A percentile compares a stretch with the other conserved stretches of the same genome.
These are phyloP conservation scores for Hypanus sabinus DNA, from an alignment of 2,113 vertebrate species.

Conservation along the genomic window DNA sequence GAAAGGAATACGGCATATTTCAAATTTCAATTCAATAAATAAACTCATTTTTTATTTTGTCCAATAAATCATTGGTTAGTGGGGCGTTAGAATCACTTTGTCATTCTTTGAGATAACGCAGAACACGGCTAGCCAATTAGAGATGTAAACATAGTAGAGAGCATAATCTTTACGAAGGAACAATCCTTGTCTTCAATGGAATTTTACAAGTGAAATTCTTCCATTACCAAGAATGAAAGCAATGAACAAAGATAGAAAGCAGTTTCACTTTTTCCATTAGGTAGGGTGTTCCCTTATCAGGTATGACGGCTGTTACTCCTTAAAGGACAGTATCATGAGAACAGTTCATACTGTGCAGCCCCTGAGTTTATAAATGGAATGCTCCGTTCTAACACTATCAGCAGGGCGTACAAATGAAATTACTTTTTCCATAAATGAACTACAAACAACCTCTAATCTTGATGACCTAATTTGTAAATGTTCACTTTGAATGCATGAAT, in stretches of 20 bases:
- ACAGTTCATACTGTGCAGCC: neutral
- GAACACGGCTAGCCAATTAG: neutral
- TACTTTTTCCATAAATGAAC: neutral
- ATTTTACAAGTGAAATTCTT: slow-evolving; percentile 19
- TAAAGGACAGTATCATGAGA: neutral
- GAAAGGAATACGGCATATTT: slow-evolving; percentile 26
- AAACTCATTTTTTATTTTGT: neutral
- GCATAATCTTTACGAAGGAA: neutral
- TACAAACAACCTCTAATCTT: neutral
- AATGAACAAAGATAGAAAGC: slow-evolving; percentile 21
- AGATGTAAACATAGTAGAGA: slow-evolving; percentile 8
- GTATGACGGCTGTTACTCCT: neutral
- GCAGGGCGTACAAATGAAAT: neutral
- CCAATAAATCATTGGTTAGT: neutral
- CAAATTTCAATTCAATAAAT: neutral
- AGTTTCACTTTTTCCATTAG: slow-evolving; percentile 21
- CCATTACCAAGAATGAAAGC: neutral
- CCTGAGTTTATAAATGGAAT: neutral
- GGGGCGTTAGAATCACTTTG: neutral
- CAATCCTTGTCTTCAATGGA: slow-evolving; percentile 7
- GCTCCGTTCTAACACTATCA: neutral
- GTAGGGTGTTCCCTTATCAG: slow-evolving; percentile 24
- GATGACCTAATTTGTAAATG: neutral
- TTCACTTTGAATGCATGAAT: neutral
- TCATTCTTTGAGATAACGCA: slow-evolving; percentile 1